Percentiles rank a stretch among this genome's conserved stretches.
phyloP scores from a whole-genome alignment of 2,113 vertebrate genomes.

The Indicator indicator region DNA sequence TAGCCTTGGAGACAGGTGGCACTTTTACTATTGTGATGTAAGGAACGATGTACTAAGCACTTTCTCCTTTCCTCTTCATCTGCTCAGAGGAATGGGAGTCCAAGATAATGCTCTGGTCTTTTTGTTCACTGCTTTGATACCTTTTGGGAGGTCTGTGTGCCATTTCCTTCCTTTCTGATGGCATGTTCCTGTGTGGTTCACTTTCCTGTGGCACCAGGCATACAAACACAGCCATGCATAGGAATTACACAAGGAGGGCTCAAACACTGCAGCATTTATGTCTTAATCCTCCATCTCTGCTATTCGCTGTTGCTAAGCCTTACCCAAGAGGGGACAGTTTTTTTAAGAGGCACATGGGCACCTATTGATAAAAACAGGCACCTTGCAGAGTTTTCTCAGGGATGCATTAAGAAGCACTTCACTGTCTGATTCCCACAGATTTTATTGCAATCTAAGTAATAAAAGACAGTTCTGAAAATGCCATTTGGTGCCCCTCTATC shows the following conservation, averaged over 20 bases:
- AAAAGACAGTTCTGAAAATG: conserved; percentile 11
- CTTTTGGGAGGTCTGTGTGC: not conserved
- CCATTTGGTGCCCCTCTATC: not conserved
- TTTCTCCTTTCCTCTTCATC: not conserved
- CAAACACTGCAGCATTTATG: not conserved
- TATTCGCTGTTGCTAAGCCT: not conserved
- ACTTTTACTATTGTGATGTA: not conserved
- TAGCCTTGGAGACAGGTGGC: conserved; percentile 16
- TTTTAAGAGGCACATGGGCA: not conserved
- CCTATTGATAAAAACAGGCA: not conserved
- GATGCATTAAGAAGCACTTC: not conserved
- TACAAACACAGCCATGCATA: not conserved
- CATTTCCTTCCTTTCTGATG: not conserved
- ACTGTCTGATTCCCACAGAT: not conserved
- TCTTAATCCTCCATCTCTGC: not conserved
- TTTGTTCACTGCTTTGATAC: conserved; percentile 1
- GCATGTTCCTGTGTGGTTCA: accelerated
- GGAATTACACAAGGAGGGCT: not conserved
- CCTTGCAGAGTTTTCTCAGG: not conserved
- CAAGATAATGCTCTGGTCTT: not conserved
- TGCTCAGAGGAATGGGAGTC: not conserved
- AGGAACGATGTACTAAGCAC: conserved; percentile 14
- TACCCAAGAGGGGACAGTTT: accelerated
- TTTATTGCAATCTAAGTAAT: conserved; percentile 12
- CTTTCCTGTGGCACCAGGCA: not conserved